phyloP scores from a whole-genome alignment of 2,888 invertebrate species.

The Eupithecia subumbrata region DNA sequence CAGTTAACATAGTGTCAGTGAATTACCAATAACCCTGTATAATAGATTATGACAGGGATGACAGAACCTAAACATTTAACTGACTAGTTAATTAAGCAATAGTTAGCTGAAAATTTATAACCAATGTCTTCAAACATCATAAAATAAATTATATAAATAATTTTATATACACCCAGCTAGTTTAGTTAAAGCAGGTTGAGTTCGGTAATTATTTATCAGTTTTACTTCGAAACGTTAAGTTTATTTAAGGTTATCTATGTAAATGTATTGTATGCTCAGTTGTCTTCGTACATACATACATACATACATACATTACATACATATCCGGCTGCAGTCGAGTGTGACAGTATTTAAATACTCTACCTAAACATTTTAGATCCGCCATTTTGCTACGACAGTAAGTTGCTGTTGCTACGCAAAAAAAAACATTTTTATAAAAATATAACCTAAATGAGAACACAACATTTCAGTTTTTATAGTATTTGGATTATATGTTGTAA shows the following conservation, averaged over 20 bases:
- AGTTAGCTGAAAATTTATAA: background rate
- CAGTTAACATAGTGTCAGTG: too few relatives aligned
- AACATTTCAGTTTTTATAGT: too few relatives aligned
- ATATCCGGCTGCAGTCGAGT: constrained; percentile 36
- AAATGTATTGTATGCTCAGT: constrained; percentile 36
- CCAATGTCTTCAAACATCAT: background rate
- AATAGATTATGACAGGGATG: background rate
- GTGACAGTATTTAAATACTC: constrained; percentile 33
- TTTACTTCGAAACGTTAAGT: constrained; percentile 25
- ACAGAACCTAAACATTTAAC: background rate
- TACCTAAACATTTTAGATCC: constrained; percentile 2
- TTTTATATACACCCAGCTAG: background rate
- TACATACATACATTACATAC: constrained; percentile 5
- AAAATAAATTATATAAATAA: background rate
- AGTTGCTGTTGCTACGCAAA: constrained; percentile 14
- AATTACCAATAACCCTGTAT: too few relatives aligned
- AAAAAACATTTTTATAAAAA: background rate
- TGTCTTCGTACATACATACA: constrained; percentile 29
- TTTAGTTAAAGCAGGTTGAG: background rate
- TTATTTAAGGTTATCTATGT: constrained; percentile 37
- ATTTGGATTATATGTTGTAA: too few relatives aligned
- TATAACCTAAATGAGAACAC: background rate
- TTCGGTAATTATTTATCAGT: constrained; percentile 16
- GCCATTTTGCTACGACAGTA: constrained; percentile 2
- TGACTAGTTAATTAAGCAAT: background rate